Conservation (phyloP, 2,113 vertebrate genomes). For the Laticauda laticaudata region DNA sequence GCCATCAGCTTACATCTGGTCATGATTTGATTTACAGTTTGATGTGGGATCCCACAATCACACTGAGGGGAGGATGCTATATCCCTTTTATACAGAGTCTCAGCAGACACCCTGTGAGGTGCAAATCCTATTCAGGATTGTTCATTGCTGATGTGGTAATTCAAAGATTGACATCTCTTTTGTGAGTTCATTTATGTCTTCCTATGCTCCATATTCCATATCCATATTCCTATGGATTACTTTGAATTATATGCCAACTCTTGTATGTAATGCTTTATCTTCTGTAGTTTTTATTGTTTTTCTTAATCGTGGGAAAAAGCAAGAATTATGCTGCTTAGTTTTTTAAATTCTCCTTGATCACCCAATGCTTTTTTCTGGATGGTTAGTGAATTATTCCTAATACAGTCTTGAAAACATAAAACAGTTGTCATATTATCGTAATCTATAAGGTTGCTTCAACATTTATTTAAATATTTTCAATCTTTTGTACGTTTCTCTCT, state of each 20-base stretch:
- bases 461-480: not conserved
- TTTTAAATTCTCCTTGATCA: not conserved
- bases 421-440: not conserved
- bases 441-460: not conserved
- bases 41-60: no score
- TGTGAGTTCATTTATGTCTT: not conserved
- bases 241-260: not conserved
- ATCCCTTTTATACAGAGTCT: no score
- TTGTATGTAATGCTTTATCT: not conserved
- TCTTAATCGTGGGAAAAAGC: not conserved
- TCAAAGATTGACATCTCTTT: no score
- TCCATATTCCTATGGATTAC: not conserved
- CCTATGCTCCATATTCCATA: not conserved
- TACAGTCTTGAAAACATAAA: not conserved
- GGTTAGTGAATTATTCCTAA: not conserved
- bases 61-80: no score
- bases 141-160: no score
- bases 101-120: no score
- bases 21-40: not conserved
- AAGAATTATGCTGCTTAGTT: not conserved
- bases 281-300: not conserved
- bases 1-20: not conserved
- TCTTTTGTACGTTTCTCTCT: not conserved
- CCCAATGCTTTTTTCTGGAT: not conserved
- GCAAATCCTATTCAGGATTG: no score